These are phyloP conservation scores for Chiroxiphia lanceolata DNA, from an alignment of 2,797 vertebrate genomes.

Conservation along the genomic window DNA sequence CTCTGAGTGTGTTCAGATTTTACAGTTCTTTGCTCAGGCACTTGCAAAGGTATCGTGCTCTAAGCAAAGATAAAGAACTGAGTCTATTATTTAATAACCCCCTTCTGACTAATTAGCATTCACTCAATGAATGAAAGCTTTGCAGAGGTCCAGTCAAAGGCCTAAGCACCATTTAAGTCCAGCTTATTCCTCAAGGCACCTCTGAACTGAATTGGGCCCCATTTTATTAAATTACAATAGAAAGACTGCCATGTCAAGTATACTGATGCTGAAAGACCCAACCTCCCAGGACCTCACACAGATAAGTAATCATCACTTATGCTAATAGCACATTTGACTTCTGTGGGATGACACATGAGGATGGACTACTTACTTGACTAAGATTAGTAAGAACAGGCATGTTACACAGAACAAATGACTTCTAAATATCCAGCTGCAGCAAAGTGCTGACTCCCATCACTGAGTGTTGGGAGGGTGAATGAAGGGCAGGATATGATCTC, in stretches of 20 bases:
- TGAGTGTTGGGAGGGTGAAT: constrained; percentile 6
- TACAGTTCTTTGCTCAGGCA: not conserved
- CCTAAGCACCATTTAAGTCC: constrained; percentile 19
- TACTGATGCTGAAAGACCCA: constrained; percentile 31
- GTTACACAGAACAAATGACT: constrained; percentile 47
- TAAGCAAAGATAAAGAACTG: accelerated
- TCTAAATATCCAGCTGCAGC: constrained; percentile 37
- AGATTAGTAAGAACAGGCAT: constrained; percentile 51
- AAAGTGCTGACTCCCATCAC: constrained; percentile 28
- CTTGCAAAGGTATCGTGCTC: not conserved
- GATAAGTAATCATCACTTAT: constrained; percentile 62
- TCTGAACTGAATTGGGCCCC: constrained; percentile 35
- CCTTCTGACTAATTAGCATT: constrained; percentile 17
- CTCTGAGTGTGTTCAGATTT: not conserved
- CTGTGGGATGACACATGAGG: constrained; percentile 40
- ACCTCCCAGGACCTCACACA: constrained; percentile 36
- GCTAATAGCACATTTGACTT: constrained; percentile 58
- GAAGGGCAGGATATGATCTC: constrained; percentile 42
- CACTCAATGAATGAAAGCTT: not conserved
- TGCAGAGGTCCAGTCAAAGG: constrained; percentile 44
- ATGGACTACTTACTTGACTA: constrained; percentile 55
- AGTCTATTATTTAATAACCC: constrained; percentile 9
- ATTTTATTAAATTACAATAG: constrained; percentile 49
- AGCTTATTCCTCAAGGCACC: constrained; percentile 28
- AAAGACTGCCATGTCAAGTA: constrained; percentile 13